Evolutionary conservation across 2,797 vertebrate genomes (phyloP), one percentile per base, ranked within the genome.

Genomic region (Chelmon rostratus): DNA sequence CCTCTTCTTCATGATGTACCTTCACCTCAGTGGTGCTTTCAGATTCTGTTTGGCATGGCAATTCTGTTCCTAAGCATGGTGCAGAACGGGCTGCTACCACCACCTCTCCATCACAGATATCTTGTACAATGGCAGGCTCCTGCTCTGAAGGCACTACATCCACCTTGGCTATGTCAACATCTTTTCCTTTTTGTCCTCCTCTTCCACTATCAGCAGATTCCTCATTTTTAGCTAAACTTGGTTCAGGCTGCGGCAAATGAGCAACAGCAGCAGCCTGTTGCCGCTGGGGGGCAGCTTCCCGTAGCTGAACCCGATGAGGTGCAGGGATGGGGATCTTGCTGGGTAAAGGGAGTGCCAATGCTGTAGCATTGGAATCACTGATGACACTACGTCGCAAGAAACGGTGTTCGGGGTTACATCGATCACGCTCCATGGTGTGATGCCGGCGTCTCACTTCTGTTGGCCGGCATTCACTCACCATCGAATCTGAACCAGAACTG

Each of bases 391-490:
- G 97, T 53, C 98, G 97, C 79, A 99, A 95, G 85, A 99, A 99
- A 57, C 98, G 97, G 86, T 99, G 98, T 90, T 99, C 98, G 8
- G 94, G 93, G 35, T 97, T 96, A n/a, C 96, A 95, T 78, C 96
- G 95, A 88, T 99, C 98, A 74, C 98, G 97, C 90, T 99, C 98
- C 97, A 99, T 99, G 50, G 97, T 99, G 94, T 99, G 97, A 91
- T 98, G 97, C 73, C 98, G 96, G 2, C 98, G 96, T 62, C 97
- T 96, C 76, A 96, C 93, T 84, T 98, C 97, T 13, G 96, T 88
- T 21, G 95, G 95, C 57, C 96, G 91, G 68, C 93, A 91, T 79
- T 97, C 97, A 38, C 94, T 95, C 40, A 98, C 91, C 74, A 97
- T 96, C 1, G 96, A 97, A 91, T 98, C 98, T 49, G 97, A 99